A percentile compares a stretch with the other conserved stretches of the same genome.
These are phyloP conservation scores for Crossocerus cetratus DNA, from an alignment of 2,888 invertebrate genomes.

Conservation along the genomic window DNA sequence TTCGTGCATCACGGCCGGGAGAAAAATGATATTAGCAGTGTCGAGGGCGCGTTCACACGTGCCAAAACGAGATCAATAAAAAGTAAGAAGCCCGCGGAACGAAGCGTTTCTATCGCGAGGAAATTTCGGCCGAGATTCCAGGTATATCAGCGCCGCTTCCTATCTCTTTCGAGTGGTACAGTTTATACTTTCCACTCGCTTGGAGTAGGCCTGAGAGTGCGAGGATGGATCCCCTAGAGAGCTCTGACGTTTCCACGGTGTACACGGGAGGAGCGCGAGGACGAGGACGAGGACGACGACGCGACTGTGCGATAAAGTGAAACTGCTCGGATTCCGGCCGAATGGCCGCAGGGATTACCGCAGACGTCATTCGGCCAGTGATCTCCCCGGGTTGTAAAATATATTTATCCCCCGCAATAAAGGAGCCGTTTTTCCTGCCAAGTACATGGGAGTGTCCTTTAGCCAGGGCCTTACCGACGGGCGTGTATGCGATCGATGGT, in stretches of 20 bases:
- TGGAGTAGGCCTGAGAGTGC: conserved; percentile 8
- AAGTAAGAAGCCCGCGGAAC: background rate
- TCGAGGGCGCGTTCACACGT: background rate
- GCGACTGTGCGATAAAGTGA: conserved; percentile 57
- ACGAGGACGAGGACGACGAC: conserved; percentile 38
- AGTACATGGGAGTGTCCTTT: background rate
- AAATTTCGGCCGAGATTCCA: background rate
- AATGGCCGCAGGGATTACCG: conserved; percentile 45
- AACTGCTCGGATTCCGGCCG: conserved; percentile 52
- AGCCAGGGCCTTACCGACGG: background rate
- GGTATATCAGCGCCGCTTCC: background rate
- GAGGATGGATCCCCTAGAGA: conserved; percentile 43
- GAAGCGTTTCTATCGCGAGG: background rate
- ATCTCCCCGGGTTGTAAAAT: conserved; percentile 47
- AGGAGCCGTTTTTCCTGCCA: conserved; percentile 19
- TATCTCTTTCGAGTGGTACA: conserved; percentile 28
- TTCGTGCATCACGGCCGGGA: conserved; percentile 26
- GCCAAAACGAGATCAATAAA: background rate
- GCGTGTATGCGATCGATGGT: background rate
- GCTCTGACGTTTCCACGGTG: conserved; percentile 50
- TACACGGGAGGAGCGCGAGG: conserved; percentile 36
- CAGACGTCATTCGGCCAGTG: conserved; percentile 41
- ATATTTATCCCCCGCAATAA: conserved; percentile 50
- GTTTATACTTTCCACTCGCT: conserved; percentile 37
- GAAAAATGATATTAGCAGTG: background rate